Percentiles rank a stretch among this genome's conserved stretches.
These are phyloP conservation scores for Redunca redunca DNA, from an alignment of 2,113 vertebrate genomes.

Conservation along the genomic window DNA sequence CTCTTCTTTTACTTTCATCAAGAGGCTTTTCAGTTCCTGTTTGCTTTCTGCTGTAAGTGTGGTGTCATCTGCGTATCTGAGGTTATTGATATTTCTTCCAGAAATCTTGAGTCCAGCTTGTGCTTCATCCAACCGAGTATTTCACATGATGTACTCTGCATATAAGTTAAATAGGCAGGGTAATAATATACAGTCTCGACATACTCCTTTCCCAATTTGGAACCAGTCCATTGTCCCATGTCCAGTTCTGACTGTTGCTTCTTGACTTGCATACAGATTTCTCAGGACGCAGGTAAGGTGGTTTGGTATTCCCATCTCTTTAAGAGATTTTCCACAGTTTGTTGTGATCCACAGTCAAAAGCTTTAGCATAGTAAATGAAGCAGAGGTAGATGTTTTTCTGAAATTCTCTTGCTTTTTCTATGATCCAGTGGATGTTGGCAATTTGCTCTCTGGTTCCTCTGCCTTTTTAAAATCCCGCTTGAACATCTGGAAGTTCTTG, in stretches of 20 bases:
- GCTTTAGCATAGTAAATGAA: background rate
- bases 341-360: background rate
- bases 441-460: background rate
- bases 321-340: background rate
- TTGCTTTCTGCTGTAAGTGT: background rate
- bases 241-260: background rate
- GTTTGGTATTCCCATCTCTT: background rate
- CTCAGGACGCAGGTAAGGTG: background rate
- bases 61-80: background rate
- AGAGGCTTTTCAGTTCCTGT: background rate
- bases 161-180: background rate
- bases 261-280: background rate
- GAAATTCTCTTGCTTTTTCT: background rate
- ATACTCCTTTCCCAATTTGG: background rate
- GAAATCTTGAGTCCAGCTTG: background rate
- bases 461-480: background rate
- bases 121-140: background rate
- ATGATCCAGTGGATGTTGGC: background rate
- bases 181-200: background rate
- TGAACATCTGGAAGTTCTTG: background rate
- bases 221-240: background rate
- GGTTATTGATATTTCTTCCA: background rate
- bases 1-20: background rate
- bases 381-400: background rate
- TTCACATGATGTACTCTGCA: background rate